phyloP scores from a whole-genome alignment of 2,797 vertebrate species.

The Anguilla anguilla region DNA sequence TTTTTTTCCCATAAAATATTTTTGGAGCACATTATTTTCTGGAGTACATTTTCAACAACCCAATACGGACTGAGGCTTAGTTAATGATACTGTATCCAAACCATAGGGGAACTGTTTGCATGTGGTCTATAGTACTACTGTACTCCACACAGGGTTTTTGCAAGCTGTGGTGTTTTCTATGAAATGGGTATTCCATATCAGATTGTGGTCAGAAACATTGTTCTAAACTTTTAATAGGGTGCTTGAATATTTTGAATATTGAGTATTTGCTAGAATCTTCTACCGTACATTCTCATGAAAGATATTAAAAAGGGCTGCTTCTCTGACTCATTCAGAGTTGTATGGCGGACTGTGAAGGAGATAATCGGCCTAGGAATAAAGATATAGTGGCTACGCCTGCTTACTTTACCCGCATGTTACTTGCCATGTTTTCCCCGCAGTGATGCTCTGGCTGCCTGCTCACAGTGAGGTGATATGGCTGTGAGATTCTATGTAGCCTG shows the following conservation, averaged over 20 bases:
- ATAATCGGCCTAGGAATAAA: background rate
- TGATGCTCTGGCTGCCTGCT: conserved; percentile 35
- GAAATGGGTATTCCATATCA: background rate
- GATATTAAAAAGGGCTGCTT: background rate
- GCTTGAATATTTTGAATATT: background rate
- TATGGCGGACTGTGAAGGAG: background rate
- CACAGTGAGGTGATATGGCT: conserved; percentile 37
- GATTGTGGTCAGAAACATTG: background rate
- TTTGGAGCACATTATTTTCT: background rate
- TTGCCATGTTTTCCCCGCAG: conserved; percentile 10
- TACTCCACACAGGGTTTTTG: background rate
- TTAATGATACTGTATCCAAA: background rate
- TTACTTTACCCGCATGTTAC: background rate
- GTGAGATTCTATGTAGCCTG: conserved; percentile 28
- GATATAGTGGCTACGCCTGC: background rate
- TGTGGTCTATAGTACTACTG: background rate
- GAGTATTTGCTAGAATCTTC: background rate
- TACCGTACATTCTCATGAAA: background rate
- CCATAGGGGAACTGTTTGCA: background rate
- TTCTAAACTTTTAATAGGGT: background rate
- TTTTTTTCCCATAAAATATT: too few species aligned
- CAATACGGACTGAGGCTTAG: background rate
- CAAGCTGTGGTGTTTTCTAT: background rate
- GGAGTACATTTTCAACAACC: background rate
- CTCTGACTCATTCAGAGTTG: background rate